phyloP scores from a whole-genome alignment of 2,888 invertebrate genomes.

The Priapulus caudatus region DNA sequence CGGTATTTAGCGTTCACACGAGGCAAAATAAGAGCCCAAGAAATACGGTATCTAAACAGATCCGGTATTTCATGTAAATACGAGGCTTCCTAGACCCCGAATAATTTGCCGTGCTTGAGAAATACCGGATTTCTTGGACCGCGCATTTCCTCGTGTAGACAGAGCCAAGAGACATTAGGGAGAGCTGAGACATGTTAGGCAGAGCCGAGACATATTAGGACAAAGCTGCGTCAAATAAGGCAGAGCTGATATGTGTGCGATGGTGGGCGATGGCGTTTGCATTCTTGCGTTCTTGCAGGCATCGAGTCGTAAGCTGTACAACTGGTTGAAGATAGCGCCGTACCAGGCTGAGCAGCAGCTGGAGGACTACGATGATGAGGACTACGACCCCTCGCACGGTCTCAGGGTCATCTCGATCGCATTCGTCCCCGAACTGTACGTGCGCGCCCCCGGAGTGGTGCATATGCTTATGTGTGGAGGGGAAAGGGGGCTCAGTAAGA shows the following conservation, averaged over 20 bases:
- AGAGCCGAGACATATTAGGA: slow-evolving; percentile 8
- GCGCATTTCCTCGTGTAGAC: too few species aligned
- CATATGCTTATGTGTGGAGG: slow-evolving; percentile 19
- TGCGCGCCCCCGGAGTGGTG: slow-evolving; percentile 19
- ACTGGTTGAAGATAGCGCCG: slow-evolving; percentile 81
- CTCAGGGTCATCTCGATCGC: slow-evolving; percentile 74
- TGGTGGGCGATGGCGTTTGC: too few species aligned
- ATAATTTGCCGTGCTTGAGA: too few species aligned
- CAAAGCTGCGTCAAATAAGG: background rate
- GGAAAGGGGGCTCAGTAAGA: background rate
- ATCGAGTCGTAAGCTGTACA: slow-evolving; percentile 72
- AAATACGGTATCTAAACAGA: too few species aligned
- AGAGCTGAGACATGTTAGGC: too few species aligned
- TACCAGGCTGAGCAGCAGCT: slow-evolving; percentile 55
- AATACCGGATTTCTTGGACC: too few species aligned
- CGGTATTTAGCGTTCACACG: too few species aligned
- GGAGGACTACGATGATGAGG: slow-evolving; percentile 64
- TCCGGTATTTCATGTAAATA: too few species aligned
- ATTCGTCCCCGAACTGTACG: slow-evolving; percentile 41
- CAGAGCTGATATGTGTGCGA: background rate
- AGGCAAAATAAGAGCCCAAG: too few species aligned
- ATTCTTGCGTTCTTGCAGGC: slow-evolving; percentile 45
- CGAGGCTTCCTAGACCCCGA: too few species aligned
- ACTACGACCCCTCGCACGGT: slow-evolving; percentile 62
- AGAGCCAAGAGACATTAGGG: too few species aligned